A percentile compares a stretch with the other conserved stretches of the same genome.
Evolutionary conservation across 2,888 invertebrate genomes (phyloP).

Genomic region (Dexiosoma caninum): DNA sequence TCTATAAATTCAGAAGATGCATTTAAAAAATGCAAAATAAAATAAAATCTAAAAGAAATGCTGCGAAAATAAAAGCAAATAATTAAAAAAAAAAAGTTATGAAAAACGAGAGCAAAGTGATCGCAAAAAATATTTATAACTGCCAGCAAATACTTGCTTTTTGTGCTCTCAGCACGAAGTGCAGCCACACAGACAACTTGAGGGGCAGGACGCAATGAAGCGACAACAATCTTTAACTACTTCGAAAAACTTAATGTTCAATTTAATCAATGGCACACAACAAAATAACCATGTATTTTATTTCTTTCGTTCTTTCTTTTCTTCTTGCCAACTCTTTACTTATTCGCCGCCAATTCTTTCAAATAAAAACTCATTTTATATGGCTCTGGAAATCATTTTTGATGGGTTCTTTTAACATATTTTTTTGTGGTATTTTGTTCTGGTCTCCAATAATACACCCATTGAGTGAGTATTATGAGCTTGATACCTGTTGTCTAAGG

Average conservation of each 20-base stretch:
- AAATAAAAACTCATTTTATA: slow-evolving; percentile 26
- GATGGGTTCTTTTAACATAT: slow-evolving; percentile 7
- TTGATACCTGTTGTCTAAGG: slow-evolving; percentile 43
- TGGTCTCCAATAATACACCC: slow-evolving; percentile 32
- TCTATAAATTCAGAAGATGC: neutral
- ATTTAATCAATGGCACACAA: slow-evolving; percentile 57
- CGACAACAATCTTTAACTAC: slow-evolving; percentile 19
- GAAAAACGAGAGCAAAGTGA: neutral
- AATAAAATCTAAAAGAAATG: neutral
- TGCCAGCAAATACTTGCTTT: slow-evolving; percentile 6
- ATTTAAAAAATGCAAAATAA: neutral
- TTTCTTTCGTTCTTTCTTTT: neutral
- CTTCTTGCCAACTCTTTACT: slow-evolving; percentile 27
- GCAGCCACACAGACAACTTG: neutral
- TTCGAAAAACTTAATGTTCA: slow-evolving; percentile 41
- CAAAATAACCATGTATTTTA: slow-evolving; percentile 43
- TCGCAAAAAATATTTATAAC: slow-evolving; percentile 27
- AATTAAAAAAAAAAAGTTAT: neutral
- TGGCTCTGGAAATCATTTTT: slow-evolving; percentile 29
- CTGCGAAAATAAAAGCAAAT: neutral
- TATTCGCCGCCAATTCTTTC: slow-evolving; percentile 35
- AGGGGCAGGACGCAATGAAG: slow-evolving; percentile 1
- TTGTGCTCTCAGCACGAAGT: neutral
- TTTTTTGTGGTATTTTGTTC: slow-evolving; percentile 14
- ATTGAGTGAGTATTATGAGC: slow-evolving; percentile 13